Evolutionary conservation across 2,888 invertebrate species (phyloP), one percentile per base, ranked within the genome.

Genomic region (Colostygia pectinataria): DNA sequence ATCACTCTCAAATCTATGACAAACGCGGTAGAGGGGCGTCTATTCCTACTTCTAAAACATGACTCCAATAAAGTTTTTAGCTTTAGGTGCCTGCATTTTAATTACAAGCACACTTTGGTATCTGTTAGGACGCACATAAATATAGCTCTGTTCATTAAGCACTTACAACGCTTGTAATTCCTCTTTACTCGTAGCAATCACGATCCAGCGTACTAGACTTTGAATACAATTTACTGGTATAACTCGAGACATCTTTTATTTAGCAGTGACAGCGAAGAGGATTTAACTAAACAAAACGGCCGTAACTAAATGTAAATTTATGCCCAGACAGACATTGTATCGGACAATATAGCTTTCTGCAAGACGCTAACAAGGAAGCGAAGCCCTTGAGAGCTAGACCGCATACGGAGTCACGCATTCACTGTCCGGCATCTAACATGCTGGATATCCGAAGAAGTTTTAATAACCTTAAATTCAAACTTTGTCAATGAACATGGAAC

Each of bases 261-360:
- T 70, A 52, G 57, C 46, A 48, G 54, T 60, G 55, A 60, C 59
- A 57, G 59, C 56, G 52, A 52, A 63, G 59, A 61, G 57, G 60
- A 64, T 62, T 50, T 58, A 59, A 65, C 58, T 62, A 58, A 61
- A 68, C 65, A 66, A 61, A 65, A 70, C 52, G 55, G 57, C 60
- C 65, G 61, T 61, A 66, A 61, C 60, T 54, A 68, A 68, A 68
- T 66, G 64, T 61, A 66, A 68, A 71, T 73, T 59, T 67, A 68
- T 70, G 63, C 63, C 57, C 37, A 33, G 59, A 62, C 55, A 59
- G 59, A 57, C 53, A 48, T 61, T 59, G 63, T 60, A 63, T 57
- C 57, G 51, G 53, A 66, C 61, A 59, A 58, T 59, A 59, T 57
- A 60, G 54, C 57, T 50, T 66, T 65, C 55, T 57, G 53, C 54